These are phyloP conservation scores for Slavum lentiscoides DNA, from an alignment of 2,888 invertebrate genomes.

Conservation along the genomic window DNA sequence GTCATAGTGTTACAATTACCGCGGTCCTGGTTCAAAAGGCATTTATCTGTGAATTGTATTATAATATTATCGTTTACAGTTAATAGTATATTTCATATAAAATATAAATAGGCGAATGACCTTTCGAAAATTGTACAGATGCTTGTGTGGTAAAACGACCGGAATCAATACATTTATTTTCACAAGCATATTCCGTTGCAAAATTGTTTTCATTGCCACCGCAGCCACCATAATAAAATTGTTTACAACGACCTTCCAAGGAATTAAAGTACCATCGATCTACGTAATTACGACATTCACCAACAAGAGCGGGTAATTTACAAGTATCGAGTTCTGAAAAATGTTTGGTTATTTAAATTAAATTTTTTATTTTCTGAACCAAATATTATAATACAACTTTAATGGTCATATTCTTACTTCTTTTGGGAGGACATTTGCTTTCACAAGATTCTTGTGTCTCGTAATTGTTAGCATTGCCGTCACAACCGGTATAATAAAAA, in stretches of 20 bases:
- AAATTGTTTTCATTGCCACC: constrained; percentile 91
- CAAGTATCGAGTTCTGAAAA: constrained; percentile 70
- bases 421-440: constrained; percentile 74
- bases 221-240: constrained; percentile 89
- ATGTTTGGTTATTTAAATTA: neutral
- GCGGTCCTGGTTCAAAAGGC: constrained; percentile 69
- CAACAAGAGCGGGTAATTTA: constrained; percentile 74
- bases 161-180: constrained; percentile 66
- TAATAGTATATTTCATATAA: neutral
- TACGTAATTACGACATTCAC: constrained; percentile 76
- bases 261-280: constrained; percentile 84
- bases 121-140: constrained; percentile 35
- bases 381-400: neutral
- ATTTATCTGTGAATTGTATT: constrained; percentile 64
- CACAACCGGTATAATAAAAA: constrained; percentile 91
- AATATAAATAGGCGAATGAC: neutral
- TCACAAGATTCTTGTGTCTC: constrained; percentile 73
- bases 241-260: constrained; percentile 71
- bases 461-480: constrained; percentile 87
- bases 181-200: constrained; percentile 69
- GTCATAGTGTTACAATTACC: constrained; percentile 68
- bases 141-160: constrained; percentile 18
- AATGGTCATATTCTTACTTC: constrained; percentile 67
- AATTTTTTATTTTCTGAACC: neutral
- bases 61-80: neutral